Percentiles rank a stretch among this genome's conserved stretches.
These are phyloP conservation scores for Solenodon paradoxus DNA, from an alignment of 2,113 vertebrate genomes.

Conservation along the genomic window DNA sequence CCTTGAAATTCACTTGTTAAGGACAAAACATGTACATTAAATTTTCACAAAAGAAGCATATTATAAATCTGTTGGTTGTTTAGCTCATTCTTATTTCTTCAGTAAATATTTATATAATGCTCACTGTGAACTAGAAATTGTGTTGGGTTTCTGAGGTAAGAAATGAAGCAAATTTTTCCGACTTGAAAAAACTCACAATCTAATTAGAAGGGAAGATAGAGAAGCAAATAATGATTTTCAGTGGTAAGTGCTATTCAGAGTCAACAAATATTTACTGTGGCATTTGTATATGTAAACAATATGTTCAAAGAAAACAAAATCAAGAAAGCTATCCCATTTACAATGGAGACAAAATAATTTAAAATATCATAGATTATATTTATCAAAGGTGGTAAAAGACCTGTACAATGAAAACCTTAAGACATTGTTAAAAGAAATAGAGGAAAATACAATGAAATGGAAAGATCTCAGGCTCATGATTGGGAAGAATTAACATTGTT, in stretches of 20 bases:
- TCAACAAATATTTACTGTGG: neutral
- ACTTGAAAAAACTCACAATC: neutral
- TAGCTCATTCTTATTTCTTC: slow-evolving; percentile 5
- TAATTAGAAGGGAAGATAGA: neutral
- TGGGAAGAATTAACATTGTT: no score
- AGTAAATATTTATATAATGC: slow-evolving; percentile 1
- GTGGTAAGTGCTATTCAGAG: neutral
- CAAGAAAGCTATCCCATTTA: no score
- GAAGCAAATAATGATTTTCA: neutral
- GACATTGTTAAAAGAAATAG: no score
- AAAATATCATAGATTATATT: no score
- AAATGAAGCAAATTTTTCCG: neutral
- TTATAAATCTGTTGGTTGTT: neutral
- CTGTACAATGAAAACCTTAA: no score
- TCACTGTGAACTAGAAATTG: neutral
- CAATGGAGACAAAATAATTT: no score
- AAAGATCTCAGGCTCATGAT: no score
- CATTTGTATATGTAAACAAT: no score
- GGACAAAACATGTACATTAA: neutral
- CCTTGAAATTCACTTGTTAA: neutral
- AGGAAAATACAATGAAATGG: no score
- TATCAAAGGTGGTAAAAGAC: no score
- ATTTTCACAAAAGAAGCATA: neutral
- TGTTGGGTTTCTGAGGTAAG: neutral
- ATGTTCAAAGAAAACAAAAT: no score